Conservation (phyloP, 2,797 vertebrate genomes). For the Pagetopsis macropterus region DNA sequence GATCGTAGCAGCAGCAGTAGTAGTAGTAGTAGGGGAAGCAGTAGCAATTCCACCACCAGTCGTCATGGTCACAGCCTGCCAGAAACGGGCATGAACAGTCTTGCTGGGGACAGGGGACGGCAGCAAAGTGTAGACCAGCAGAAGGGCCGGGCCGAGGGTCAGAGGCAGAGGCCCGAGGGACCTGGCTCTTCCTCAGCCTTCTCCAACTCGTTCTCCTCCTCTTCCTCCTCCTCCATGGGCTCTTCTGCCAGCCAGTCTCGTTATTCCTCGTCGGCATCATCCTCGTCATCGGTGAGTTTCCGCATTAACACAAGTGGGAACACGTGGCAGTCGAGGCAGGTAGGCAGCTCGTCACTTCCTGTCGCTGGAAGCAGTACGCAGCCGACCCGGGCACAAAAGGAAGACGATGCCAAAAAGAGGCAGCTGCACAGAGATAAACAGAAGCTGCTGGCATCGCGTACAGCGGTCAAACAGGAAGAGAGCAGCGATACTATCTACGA, state of each 20-base stretch:
- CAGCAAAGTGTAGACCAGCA: constrained; percentile 78
- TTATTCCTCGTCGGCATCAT: constrained; percentile 69
- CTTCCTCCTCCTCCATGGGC: constrained; percentile 66
- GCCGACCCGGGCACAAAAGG: constrained; percentile 81
- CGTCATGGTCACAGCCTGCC: constrained; percentile 73
- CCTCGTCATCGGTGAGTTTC: constrained; percentile 89
- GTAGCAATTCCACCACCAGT: constrained; percentile 26
- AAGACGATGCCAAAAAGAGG: constrained; percentile 79
- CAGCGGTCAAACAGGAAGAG: constrained; percentile 77
- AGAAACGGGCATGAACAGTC: constrained; percentile 84
- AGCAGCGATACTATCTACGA: constrained; percentile 91
- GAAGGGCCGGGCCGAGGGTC: constrained; percentile 70
- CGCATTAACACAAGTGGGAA: constrained; percentile 93
- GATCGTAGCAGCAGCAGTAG: constrained; percentile 38
- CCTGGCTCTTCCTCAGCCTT: constrained; percentile 67
- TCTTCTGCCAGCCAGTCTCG: constrained; percentile 45
- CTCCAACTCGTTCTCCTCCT: constrained; percentile 75
- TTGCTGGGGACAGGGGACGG: constrained; percentile 87
- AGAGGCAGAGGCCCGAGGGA: constrained; percentile 57
- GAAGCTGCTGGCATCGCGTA: constrained; percentile 67
- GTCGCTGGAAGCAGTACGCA: constrained; percentile 64
- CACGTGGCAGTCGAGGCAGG: constrained; percentile 82
- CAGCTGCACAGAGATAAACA: constrained; percentile 74
- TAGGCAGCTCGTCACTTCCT: constrained; percentile 68
- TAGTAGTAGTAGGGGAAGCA: constrained; percentile 75